Percentiles rank a stretch among this genome's conserved stretches.
Evolutionary conservation across 2,113 vertebrate species (phyloP).

Genomic region (Ranitomeya imitator): DNA sequence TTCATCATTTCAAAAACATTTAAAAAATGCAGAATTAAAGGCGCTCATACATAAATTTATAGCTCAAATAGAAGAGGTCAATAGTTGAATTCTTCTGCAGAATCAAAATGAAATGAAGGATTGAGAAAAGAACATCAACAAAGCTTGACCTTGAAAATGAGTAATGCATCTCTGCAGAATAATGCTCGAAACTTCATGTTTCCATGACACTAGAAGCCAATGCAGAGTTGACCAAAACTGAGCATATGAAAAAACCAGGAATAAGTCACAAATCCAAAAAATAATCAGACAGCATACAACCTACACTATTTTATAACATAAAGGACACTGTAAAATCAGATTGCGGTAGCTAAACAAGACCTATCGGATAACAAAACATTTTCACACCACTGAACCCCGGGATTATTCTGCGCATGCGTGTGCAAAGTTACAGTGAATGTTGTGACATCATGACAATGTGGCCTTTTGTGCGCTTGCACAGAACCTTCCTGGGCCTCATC

Average conservation of each 20-base stretch:
- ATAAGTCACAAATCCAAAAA: too few relatives aligned
- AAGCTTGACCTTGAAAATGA: neutral
- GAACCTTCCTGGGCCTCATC: too few relatives aligned
- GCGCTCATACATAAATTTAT: neutral
- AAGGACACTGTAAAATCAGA: too few relatives aligned
- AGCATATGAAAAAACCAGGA: neutral
- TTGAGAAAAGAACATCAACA: neutral
- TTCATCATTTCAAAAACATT: neutral
- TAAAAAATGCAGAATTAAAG: neutral
- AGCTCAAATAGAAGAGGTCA: neutral
- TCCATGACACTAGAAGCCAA: constrained; percentile 4
- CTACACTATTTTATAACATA: too few relatives aligned
- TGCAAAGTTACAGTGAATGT: too few relatives aligned
- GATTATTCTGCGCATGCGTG: too few relatives aligned
- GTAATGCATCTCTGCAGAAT: neutral
- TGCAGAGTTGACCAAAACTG: neutral
- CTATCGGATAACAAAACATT: too few relatives aligned
- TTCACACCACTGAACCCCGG: too few relatives aligned
- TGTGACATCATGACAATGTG: too few relatives aligned
- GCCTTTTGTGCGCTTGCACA: too few relatives aligned
- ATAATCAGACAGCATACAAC: too few relatives aligned
- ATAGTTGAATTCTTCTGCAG: constrained; percentile 1
- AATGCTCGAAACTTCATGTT: constrained; percentile 1
- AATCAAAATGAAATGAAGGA: neutral
- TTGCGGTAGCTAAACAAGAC: too few relatives aligned